Evolutionary conservation across 2,113 vertebrate species (phyloP), one percentile per base, ranked within the genome.

Genomic region (Taurulus bubalis): DNA sequence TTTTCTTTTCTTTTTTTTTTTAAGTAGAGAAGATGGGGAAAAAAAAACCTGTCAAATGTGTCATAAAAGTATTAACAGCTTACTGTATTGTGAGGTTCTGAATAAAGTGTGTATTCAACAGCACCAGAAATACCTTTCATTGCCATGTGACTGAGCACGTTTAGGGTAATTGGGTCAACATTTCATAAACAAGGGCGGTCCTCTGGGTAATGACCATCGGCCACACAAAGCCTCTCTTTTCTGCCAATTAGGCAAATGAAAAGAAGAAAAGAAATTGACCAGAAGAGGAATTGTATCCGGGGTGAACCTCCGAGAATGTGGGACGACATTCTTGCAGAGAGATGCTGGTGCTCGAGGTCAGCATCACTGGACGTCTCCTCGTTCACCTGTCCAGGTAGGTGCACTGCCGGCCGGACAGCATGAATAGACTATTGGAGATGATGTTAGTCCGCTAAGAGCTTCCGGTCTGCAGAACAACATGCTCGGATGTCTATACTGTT

Each of bases 401-500:
- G 6, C 1, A 11, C 38, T 3, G 36, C 32, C n/a, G 24, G 32
- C 40, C 55, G 24, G 15, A 56, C 5, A 20, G 8, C 51, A 65
- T 51, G 60, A 72, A 70, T 28, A 28, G 24, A 15, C 67, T 34
- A 51, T 36, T 75, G 56, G 65, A 53, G n/a, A 67, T 51, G 51
- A 56, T 32, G 20, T 16, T 71, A 73, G 75, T 74, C 59, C 68
- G 82, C 8, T 62, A n/a, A 79, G 72, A 34, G 24, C 63, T 87
- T 83, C 55, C 53, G 77, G 75, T 70, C 71, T 42, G 70, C 65
- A 69, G 77, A 64, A 73, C 76, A 58, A 56, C 81, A 73, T 49
- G 59, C 91, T 86, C 90, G 62, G 88, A 80, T 92, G 84, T 92
- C 91, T 78, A 51, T 83, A 71, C 71, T 83, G 86, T 95, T 85